phyloP scores from a whole-genome alignment of 2,113 vertebrate species.

The Mandrillus leucophaeus region DNA sequence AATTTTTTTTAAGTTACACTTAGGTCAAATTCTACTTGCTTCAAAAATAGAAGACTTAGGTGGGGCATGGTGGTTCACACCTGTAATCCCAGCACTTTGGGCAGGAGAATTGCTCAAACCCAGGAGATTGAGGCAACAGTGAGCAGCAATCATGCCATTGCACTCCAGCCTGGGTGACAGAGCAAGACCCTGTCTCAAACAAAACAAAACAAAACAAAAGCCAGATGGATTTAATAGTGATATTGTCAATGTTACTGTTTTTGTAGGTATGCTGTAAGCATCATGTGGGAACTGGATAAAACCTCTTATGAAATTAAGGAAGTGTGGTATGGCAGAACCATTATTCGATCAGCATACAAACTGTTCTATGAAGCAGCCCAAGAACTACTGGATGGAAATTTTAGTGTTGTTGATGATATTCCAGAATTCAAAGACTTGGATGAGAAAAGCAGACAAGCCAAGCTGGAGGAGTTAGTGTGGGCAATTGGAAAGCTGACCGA shows the following conservation, averaged over 20 bases:
- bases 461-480: conserved; percentile 84
- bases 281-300: conserved; percentile 93
- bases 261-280: conserved; percentile 93
- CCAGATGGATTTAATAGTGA: not conserved
- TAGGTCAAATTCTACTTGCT: not conserved
- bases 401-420: conserved; percentile 78
- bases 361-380: conserved; percentile 95
- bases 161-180: too few relatives aligned
- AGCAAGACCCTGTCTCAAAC: too few relatives aligned
- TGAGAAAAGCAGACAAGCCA: conserved; percentile 74
- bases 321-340: conserved; percentile 89
- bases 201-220: too few relatives aligned
- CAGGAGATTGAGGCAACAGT: too few relatives aligned
- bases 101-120: too few relatives aligned
- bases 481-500: conserved; percentile 89
- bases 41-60: not conserved
- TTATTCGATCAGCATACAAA: conserved; percentile 95
- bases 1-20: conserved; percentile 6
- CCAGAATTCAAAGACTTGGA: conserved; percentile 84
- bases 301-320: conserved; percentile 82
- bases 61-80: too few relatives aligned
- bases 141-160: too few relatives aligned
- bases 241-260: not conserved
- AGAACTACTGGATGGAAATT: conserved; percentile 89
- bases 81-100: too few relatives aligned